Evolutionary conservation across 2,888 invertebrate species (phyloP).

Genomic region (Bombylius major): DNA sequence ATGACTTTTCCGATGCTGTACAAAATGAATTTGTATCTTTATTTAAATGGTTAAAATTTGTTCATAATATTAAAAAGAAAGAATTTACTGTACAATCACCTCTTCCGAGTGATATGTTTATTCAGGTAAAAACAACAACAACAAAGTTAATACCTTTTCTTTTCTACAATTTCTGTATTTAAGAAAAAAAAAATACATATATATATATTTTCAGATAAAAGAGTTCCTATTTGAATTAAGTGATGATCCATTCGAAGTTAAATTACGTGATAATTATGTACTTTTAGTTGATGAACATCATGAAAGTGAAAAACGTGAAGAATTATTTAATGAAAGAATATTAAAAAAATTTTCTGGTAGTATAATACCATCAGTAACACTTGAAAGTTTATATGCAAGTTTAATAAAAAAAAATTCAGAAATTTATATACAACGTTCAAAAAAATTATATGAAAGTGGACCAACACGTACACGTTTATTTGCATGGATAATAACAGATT

Average conservation of each 20-base stretch:
- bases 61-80: conserved; percentile 59
- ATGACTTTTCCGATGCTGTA: conserved; percentile 75
- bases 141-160: too few relatives aligned
- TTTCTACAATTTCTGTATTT: not conserved
- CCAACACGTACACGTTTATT: conserved; percentile 65
- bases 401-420: conserved; percentile 84
- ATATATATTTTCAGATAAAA: conserved; percentile 47
- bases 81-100: conserved; percentile 56
- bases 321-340: conserved; percentile 80
- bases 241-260: conserved; percentile 97
- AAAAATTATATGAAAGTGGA: conserved; percentile 44
- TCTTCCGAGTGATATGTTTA: conserved; percentile 77
- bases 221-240: conserved; percentile 83
- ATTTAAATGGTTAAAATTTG: conserved; percentile 85
- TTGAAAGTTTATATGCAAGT: conserved; percentile 79
- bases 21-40: conserved; percentile 82
- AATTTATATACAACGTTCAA: conserved; percentile 86
- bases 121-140: conserved; percentile 53
- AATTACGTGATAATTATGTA: conserved; percentile 89
- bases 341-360: conserved; percentile 71
- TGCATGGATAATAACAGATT: conserved; percentile 69
- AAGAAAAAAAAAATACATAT: not conserved
- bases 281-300: conserved; percentile 88
- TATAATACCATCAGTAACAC: conserved; percentile 70
- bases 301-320: conserved; percentile 79